A percentile compares a stretch with the other conserved stretches of the same genome.
Conservation (phyloP, 92 coral and sea anemone species). For the Phymanthus crucifer region DNA sequence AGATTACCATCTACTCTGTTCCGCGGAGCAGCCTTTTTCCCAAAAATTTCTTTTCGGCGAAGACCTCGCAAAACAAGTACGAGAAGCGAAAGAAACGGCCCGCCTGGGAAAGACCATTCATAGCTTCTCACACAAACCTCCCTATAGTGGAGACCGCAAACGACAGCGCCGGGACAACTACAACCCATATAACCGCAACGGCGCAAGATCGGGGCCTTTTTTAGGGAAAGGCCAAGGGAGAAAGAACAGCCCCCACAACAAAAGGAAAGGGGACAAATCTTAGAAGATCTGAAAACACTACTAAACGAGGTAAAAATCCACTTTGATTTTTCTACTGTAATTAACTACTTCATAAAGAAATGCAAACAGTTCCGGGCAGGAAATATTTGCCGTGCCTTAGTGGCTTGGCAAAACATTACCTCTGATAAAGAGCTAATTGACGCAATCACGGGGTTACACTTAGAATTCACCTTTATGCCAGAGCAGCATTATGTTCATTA, state of each 20-base stretch:
- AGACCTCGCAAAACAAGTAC: constrained; percentile 38
- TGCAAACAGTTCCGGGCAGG: no score
- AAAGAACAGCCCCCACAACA: neutral
- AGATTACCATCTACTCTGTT: constrained; percentile 41
- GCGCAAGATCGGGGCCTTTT: no score
- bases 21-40: constrained; percentile 25
- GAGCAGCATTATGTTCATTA: neutral
- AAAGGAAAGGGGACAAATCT: neutral
- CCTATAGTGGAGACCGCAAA: no score
- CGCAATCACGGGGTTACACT: neutral
- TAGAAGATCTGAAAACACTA: neutral
- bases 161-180: neutral
- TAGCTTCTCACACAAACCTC: no score
- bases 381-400: no score
- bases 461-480: neutral
- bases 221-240: neutral
- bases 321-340: no score
- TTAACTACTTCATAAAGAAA: no score
- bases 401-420: neutral
- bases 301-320: no score
- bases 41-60: constrained; percentile 32
- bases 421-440: neutral
- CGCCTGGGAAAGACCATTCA: neutral
- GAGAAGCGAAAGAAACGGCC: constrained; percentile 46
- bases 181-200: no score